Evolutionary conservation across 2,888 invertebrate genomes (phyloP).

Genomic region (Anarsia innoxiella): DNA sequence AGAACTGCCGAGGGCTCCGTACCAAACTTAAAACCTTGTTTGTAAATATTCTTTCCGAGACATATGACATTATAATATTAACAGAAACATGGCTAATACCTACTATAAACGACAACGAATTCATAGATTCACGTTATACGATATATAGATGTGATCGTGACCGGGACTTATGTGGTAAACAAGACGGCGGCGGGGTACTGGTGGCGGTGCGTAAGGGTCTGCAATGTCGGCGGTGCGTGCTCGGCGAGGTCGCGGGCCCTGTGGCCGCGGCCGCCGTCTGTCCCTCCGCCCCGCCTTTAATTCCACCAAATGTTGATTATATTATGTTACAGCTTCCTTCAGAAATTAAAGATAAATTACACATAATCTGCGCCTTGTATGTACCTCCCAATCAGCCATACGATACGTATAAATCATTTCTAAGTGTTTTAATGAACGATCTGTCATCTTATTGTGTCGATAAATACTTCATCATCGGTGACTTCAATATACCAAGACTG

Average conservation of each 20-base stretch:
- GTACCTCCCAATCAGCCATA: neutral
- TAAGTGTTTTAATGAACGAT: neutral
- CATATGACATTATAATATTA: conserved; percentile 13
- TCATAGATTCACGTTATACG: conserved; percentile 12
- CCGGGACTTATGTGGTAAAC: neutral
- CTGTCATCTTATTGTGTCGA: neutral
- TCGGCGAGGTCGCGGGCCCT: neutral
- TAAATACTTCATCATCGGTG: neutral
- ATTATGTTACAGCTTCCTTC: neutral
- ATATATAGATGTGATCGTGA: conserved; percentile 6
- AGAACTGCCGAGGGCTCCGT: conserved; percentile 12
- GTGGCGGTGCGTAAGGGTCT: neutral
- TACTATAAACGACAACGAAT: conserved; percentile 9
- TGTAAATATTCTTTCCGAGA: conserved; percentile 9
- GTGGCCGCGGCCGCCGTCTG: neutral
- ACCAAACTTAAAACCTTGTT: conserved; percentile 13
- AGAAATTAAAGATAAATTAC: neutral
- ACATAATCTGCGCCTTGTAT: neutral
- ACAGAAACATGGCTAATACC: conserved; percentile 16
- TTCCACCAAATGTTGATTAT: neutral
- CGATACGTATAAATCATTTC: neutral
- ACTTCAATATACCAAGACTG: neutral
- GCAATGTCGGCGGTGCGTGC: neutral
- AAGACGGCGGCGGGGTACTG: conserved; percentile 5
- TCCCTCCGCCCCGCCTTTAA: neutral